Evolutionary conservation across 2,888 invertebrate genomes (phyloP).

Genomic region (Idaea dimidiata): DNA sequence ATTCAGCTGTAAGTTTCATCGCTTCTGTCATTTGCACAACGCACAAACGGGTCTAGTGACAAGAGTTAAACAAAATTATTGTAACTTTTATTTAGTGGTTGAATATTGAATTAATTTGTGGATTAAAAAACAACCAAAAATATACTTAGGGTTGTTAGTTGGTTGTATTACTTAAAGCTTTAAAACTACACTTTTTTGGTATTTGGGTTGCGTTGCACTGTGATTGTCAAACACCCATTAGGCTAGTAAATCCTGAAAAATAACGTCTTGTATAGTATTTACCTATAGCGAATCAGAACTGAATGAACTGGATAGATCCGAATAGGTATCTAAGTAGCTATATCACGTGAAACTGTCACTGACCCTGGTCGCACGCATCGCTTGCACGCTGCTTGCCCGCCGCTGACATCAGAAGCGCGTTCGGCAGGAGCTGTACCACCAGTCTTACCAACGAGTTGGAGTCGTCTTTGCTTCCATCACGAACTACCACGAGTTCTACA

Average conservation of each 20-base stretch:
- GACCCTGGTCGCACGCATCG: slow-evolving; percentile 36
- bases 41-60: slow-evolving; percentile 34
- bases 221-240: background rate
- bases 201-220: background rate
- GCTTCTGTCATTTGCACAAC: slow-evolving; percentile 2
- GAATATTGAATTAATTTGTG: background rate
- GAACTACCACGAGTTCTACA: slow-evolving; percentile 97
- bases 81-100: background rate
- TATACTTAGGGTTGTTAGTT: no score
- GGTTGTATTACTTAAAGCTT: no score
- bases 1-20: background rate
- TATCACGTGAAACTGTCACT: slow-evolving; percentile 33
- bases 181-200: no score
- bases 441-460: slow-evolving; percentile 94
- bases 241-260: background rate
- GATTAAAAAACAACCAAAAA: no score
- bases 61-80: slow-evolving; percentile 13
- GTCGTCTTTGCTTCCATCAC: slow-evolving; percentile 96
- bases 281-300: background rate
- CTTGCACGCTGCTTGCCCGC: slow-evolving; percentile 35
- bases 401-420: slow-evolving; percentile 38
- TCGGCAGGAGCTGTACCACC: slow-evolving; percentile 91
- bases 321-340: background rate
- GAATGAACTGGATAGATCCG: background rate
- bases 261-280: no score